Base-by-base conservation (phyloP, 1,140 invertebrate genomes). In the Micrasema minimum region DNA sequence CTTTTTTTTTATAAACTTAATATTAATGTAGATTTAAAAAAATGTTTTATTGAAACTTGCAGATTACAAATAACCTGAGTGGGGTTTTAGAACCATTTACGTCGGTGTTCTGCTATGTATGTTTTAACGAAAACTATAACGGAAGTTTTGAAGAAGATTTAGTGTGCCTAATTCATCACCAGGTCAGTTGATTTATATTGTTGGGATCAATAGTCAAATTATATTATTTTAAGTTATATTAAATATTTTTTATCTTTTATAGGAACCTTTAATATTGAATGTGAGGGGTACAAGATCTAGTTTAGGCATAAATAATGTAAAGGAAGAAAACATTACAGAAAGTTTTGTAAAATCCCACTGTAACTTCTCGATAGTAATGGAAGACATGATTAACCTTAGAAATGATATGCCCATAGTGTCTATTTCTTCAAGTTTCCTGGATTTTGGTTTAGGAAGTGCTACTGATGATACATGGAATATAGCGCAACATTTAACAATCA, bases 181-280 rank as follows among this genome's bases (percentile, higher is more conserved):
- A 66, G 16, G 64, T 66, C 31, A 66, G 48, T 48, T 14, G 31
- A 14, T 31, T 31, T 31, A 31, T 31, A 4, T 31, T 2, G 7
- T 4, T 31, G 20, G 10, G 16, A 20, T 51, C 3, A 20, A 14
- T 22, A 20, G 2, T 23, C 12, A 51, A 51, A 51, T 6, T 16
- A 6, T 20, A 18, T 31, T 31, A 20, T 20, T 51, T 3, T 12
- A 43, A 38, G 18, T 61, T 22, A 61, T 31, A 26, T 26, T 45
- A 26, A 18, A 61, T 43, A n/a, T 45, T 62, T 43, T 45, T 62
- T 18, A 38, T 57, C 35, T 10, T 50, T 22, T 38, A 7, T 7
- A 66, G 64, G 64, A 66, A 38, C 64, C 64, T 20, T 46, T 51
- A n/a, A 66, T 66, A 66, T 37, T 66, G 9, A n/a, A 37, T n/a